Evolutionary conservation across 2,888 invertebrate species (phyloP), one percentile per base, ranked within the genome.

Genomic region (Pyrrhia umbra): DNA sequence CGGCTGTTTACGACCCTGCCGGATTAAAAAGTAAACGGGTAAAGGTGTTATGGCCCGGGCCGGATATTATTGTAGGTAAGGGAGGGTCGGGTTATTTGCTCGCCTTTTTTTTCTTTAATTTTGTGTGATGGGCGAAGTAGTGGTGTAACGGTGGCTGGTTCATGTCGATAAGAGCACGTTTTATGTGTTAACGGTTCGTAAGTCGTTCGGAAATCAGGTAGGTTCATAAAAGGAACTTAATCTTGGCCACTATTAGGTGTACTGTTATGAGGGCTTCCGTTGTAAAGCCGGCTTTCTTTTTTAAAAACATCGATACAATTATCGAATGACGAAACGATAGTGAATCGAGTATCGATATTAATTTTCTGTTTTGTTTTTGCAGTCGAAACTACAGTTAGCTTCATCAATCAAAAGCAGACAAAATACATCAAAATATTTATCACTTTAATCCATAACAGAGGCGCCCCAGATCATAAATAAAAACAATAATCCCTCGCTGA

Each of bases 11-110:
- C 92, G 92, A 91, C 86, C 84, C 80, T 60, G 68, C 78, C 86
- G 91, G 90, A 92, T 92, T 91, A 92, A 92, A 92, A 91, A 92
- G 86, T 91, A 90, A 91, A 80, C 80, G 80, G 80, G 77, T 78
- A 67, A 80, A 80, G 80, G 80, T 79, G 79, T 80, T 78, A 80
- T 77, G 66, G 71, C 71, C 39, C 58, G 74, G 77, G 18, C 15
- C 59, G 57, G 61, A 74, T 82, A 83, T 83, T 82, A 83, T 82
- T 82, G 81, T 65, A 66, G 73, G 68, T 77, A 73, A 80, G 72
- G 70, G 64, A 47, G 70, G 74, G 58, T 68, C 16, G 55, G 65
- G 63, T 45, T 67, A 54, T 59, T 15, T 34, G 49, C 46, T 60
- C 21, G 43, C 34, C 1, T 49, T 75, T 54, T n/a, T 68, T 59